Evolutionary conservation across 2,113 vertebrate genomes (phyloP).

Genomic region (Mesoclemmys tuberculata): DNA sequence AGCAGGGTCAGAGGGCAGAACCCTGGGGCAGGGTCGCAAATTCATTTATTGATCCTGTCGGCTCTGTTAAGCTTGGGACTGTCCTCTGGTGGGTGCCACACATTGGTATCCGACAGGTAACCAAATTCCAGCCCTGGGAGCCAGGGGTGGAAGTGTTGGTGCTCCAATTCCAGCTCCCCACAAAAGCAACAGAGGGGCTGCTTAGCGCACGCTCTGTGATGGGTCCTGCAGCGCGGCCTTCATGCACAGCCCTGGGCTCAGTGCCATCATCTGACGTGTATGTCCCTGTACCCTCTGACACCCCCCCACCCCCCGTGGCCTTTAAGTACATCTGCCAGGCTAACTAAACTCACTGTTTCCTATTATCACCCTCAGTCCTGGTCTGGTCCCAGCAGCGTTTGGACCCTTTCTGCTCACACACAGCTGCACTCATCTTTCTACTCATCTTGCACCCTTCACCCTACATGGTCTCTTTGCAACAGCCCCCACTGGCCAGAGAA

Average conservation of each 20-base stretch:
- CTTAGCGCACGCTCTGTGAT: not conserved
- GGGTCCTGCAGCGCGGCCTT: not conserved
- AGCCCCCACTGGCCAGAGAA: not conserved
- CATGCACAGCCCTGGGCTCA: not conserved
- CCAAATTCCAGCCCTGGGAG: not conserved
- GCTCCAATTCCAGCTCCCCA: not conserved
- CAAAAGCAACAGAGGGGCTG: too few relatives aligned
- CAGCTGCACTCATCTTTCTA: not conserved
- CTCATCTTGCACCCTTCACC: not conserved
- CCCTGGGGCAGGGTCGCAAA: not conserved
- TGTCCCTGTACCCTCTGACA: not conserved
- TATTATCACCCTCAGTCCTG: not conserved
- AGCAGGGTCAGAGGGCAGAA: rapidly evolving
- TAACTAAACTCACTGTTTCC: not conserved
- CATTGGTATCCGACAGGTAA: not conserved
- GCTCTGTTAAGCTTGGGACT: not conserved
- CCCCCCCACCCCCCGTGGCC: too few relatives aligned
- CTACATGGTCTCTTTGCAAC: not conserved
- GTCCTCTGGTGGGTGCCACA: not conserved
- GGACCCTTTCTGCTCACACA: not conserved
- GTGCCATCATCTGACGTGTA: not conserved
- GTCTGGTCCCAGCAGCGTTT: not conserved
- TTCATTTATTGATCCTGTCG: not conserved
- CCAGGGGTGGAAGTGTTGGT: not conserved
- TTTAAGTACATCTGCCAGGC: not conserved